A percentile compares a stretch with the other conserved stretches of the same genome.
phyloP scores from a whole-genome alignment of 2,113 vertebrate genomes.

The Psophia crepitans region DNA sequence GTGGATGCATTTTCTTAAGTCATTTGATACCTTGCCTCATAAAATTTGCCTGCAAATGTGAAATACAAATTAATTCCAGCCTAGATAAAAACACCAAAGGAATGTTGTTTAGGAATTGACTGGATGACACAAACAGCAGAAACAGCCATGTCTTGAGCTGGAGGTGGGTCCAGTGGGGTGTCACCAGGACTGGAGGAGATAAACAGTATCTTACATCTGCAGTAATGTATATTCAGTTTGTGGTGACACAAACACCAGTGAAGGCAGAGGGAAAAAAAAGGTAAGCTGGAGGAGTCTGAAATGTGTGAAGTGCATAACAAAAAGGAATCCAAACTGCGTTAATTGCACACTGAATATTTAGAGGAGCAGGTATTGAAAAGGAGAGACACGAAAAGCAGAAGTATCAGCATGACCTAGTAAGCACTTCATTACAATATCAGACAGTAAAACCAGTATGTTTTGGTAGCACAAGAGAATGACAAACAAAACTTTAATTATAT shows the following conservation, averaged over 20 bases:
- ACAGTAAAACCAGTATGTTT: background rate
- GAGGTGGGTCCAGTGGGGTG: accelerated
- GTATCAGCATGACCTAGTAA: background rate
- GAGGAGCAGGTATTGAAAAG: background rate
- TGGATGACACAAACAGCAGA: background rate
- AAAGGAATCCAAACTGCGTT: background rate
- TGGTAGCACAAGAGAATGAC: background rate
- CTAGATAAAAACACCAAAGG: background rate
- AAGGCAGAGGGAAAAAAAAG: background rate
- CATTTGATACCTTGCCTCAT: background rate
- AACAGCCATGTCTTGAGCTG: background rate
- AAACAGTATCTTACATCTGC: background rate
- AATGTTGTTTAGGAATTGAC: background rate
- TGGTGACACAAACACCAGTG: background rate
- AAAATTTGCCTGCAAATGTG: background rate
- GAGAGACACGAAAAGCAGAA: background rate
- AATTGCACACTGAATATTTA: background rate
- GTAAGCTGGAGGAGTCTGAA: background rate
- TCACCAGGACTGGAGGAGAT: background rate
- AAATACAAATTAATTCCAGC: background rate
- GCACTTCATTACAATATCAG: background rate
- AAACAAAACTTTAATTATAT: background rate
- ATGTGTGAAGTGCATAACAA: background rate
- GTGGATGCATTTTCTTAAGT: background rate
- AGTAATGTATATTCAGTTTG: background rate